A percentile compares a stretch with the other conserved stretches of the same genome.
These are phyloP conservation scores for Entomobrya proxima DNA, from an alignment of 2,888 invertebrate species.

Conservation along the genomic window DNA sequence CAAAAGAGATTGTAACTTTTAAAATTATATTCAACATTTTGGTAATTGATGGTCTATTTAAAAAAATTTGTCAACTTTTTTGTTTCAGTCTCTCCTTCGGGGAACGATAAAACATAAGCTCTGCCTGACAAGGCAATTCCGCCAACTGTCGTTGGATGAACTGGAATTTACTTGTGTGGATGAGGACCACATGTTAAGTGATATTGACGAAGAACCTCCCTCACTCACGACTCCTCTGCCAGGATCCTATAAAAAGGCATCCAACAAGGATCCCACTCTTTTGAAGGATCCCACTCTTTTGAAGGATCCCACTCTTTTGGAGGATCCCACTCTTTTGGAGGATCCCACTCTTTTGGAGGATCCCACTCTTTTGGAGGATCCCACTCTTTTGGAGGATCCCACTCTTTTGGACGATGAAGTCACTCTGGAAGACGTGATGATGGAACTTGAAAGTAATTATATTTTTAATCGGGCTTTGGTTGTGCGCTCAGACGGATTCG, in stretches of 20 bases:
- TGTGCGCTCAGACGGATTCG: background rate
- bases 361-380: background rate
- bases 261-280: too few relatives aligned
- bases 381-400: background rate
- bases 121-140: background rate
- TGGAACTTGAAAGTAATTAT: background rate
- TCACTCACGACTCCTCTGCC: background rate
- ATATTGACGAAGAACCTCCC: background rate
- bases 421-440: background rate
- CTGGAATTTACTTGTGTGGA: background rate
- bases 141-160: background rate
- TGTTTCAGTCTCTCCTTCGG: conserved; percentile 2
- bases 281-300: background rate
- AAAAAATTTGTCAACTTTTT: background rate
- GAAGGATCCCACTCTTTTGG: background rate
- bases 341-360: background rate
- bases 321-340: background rate
- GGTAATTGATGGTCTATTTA: background rate
- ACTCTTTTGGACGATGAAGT: background rate
- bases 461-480: background rate
- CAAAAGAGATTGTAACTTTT: background rate
- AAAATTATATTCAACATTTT: background rate
- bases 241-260: background rate
- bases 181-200: background rate
- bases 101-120: background rate